Conservation (phyloP, 2,797 vertebrate genomes). For the Danio albolineatus region DNA sequence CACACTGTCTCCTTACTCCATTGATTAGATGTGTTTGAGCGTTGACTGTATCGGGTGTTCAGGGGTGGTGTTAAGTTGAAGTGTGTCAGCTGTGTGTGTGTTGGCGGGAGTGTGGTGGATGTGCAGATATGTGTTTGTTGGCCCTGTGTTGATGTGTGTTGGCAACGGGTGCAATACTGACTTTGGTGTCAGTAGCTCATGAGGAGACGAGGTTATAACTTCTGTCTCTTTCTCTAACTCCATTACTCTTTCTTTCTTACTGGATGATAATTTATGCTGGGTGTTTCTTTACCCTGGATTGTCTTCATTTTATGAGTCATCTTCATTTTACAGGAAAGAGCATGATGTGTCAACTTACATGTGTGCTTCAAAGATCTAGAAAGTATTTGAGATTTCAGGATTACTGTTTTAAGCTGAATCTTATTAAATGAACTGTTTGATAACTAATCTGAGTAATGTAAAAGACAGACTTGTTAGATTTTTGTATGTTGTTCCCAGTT, state of each 20-base stretch:
- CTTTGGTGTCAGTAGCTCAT: constrained; percentile 61
- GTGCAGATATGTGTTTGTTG: constrained; percentile 65
- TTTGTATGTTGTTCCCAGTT: neutral
- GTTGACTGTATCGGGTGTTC: constrained; percentile 63
- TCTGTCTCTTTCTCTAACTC: constrained; percentile 42
- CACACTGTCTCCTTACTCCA: constrained; percentile 50
- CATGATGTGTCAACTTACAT: constrained; percentile 24
- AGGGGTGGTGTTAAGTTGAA: constrained; percentile 76
- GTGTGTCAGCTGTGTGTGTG: constrained; percentile 69
- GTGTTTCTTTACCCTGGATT: constrained; percentile 63
- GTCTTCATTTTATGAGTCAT: constrained; percentile 63
- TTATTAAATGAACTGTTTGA: neutral
- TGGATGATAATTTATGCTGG: constrained; percentile 50
- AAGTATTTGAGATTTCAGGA: constrained; percentile 12
- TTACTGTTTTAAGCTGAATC: neutral
- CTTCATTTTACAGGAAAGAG: constrained; percentile 62
- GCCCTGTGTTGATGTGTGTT: constrained; percentile 56
- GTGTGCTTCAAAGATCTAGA: constrained; percentile 33
- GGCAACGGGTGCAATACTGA: constrained; percentile 45
- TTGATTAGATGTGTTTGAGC: constrained; percentile 64
- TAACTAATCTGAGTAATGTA: neutral
- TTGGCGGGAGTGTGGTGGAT: constrained; percentile 65
- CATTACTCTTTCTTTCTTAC: constrained; percentile 35
- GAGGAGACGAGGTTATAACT: constrained; percentile 59
- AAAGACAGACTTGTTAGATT: neutral